Evolutionary conservation across 2,113 vertebrate species (phyloP).

Genomic region (Tupaia chinensis): DNA sequence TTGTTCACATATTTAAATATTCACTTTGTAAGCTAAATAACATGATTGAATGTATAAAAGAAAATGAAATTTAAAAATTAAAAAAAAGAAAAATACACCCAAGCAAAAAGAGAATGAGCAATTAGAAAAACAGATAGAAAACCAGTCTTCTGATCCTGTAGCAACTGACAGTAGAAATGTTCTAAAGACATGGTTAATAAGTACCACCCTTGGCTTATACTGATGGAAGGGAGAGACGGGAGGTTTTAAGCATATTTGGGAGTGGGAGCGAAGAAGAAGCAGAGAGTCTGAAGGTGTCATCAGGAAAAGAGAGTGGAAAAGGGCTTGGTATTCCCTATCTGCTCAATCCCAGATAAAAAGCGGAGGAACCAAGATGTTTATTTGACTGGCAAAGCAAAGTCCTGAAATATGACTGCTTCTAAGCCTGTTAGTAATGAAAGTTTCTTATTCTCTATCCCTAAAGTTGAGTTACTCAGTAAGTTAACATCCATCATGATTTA

Average conservation of each 20-base stretch:
- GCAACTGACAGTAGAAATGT: accelerated
- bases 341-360: accelerated
- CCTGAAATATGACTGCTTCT: neutral
- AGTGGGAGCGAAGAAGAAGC: too few species aligned
- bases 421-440: neutral
- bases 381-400: neutral
- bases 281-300: neutral
- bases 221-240: neutral
- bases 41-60: too few species aligned
- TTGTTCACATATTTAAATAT: too few species aligned
- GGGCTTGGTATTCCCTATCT: neutral
- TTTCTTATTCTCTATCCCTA: neutral
- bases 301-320: neutral
- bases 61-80: too few species aligned
- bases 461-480: neutral
- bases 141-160: neutral
- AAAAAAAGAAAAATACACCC: too few species aligned
- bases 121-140: neutral
- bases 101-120: neutral
- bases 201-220: accelerated
- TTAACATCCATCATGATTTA: neutral
- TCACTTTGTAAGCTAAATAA: too few species aligned
- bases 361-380: accelerated
- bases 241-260: neutral
- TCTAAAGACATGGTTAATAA: too few species aligned